A percentile compares a stretch with the other conserved stretches of the same genome.
Evolutionary conservation across 2,113 vertebrate species (phyloP).

Genomic region (Procavia capensis): DNA sequence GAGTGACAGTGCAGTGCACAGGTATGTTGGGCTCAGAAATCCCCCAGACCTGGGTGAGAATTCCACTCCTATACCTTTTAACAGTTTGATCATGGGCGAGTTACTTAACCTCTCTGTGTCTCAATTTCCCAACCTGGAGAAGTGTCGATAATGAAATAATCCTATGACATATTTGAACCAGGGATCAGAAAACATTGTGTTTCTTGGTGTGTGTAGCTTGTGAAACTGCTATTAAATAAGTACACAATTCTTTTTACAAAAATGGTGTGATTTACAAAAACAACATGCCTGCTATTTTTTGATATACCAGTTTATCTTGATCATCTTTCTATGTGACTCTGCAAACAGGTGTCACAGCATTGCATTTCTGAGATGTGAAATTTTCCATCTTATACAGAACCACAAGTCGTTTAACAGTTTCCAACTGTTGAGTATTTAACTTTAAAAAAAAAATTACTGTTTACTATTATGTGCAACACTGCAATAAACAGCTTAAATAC

Average conservation of each 20-base stretch:
- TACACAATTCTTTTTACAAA: background rate
- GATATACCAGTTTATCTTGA: constrained; percentile 21
- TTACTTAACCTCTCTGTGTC: background rate
- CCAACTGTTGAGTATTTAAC: background rate
- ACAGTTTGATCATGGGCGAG: background rate
- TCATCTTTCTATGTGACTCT: background rate
- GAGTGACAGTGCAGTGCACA: background rate
- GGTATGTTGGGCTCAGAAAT: background rate
- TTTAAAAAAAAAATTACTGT: background rate
- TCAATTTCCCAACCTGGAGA: background rate
- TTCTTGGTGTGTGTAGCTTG: background rate
- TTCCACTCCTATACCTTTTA: background rate
- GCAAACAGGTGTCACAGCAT: background rate
- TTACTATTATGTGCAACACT: background rate
- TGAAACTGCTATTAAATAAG: background rate
- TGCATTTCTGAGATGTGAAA: background rate
- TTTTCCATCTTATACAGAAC: background rate
- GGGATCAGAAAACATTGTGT: background rate
- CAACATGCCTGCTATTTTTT: background rate
- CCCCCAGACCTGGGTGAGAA: background rate
- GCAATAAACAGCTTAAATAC: background rate
- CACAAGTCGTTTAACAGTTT: background rate
- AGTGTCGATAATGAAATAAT: background rate
- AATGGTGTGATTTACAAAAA: background rate
- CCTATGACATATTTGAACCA: background rate